phyloP scores from a whole-genome alignment of 2,888 invertebrate species.

The Pemphredon lugubris region DNA sequence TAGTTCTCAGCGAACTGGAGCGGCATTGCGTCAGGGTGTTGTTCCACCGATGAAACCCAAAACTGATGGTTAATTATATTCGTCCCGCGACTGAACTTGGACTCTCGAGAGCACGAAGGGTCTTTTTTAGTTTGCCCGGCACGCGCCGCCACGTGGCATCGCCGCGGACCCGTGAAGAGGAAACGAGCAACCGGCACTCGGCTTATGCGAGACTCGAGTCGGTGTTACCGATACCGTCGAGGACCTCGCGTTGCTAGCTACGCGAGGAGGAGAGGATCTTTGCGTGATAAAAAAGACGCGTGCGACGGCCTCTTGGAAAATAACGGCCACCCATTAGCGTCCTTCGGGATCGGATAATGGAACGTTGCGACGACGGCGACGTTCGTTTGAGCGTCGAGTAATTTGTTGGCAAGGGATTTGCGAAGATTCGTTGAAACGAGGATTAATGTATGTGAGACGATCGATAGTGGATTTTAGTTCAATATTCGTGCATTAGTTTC shows the following conservation, averaged over 20 bases:
- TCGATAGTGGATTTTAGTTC: no score
- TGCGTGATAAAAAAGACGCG: no score
- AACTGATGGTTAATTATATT: constrained; percentile 81
- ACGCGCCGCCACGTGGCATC: constrained; percentile 79
- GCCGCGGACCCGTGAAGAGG: constrained; percentile 72
- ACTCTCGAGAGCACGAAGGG: constrained; percentile 62
- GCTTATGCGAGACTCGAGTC: constrained; percentile 52
- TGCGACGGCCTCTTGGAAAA: constrained; percentile 17
- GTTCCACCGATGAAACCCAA: constrained; percentile 76
- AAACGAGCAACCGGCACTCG: constrained; percentile 70
- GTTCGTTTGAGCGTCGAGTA: no score
- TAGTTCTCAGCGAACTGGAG: not conserved
- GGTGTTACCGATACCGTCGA: constrained; percentile 67
- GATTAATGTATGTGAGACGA: no score
- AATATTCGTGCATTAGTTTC: no score
- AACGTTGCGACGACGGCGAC: no score
- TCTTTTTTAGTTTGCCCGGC: constrained; percentile 78
- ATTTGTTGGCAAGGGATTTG: no score
- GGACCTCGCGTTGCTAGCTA: constrained; percentile 19
- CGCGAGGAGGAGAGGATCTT: constrained; percentile 20
- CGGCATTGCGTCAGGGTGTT: constrained; percentile 33
- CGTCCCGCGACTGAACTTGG: constrained; percentile 68
- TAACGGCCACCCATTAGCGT: constrained; percentile 46
- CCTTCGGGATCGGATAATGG: constrained; percentile 45
- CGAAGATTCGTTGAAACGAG: no score